Percentiles rank a stretch among this genome's conserved stretches.
Conservation (phyloP, 64 coral and sea anemone species). For the Montipora efflorescens region DNA sequence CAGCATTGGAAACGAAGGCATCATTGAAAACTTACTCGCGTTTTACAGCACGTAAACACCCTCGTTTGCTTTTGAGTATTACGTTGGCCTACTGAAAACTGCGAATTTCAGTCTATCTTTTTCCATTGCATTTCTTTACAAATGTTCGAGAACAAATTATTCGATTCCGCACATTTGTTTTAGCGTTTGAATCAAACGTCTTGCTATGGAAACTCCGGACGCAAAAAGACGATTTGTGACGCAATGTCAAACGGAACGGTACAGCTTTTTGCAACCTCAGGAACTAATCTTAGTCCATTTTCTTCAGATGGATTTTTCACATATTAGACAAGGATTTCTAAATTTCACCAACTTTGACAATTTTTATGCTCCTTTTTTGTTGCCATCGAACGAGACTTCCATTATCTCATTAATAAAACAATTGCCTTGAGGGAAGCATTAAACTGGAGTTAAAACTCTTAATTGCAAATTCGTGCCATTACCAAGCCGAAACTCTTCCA, state of each 20-base stretch:
- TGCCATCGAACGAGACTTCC: neutral
- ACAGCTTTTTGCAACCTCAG: neutral
- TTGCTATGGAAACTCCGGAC: conserved; percentile 21
- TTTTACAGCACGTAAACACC: neutral
- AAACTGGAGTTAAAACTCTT: neutral
- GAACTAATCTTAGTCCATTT: neutral
- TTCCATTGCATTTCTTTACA: neutral
- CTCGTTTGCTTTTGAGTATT: neutral
- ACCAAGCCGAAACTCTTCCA: neutral
- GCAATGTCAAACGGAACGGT: neutral
- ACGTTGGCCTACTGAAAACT: neutral
- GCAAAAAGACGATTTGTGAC: conserved; percentile 3
- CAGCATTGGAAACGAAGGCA: conserved; percentile 6
- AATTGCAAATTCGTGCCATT: neutral
- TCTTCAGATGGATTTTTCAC: neutral
- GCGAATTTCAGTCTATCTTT: neutral
- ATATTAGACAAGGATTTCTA: neutral
- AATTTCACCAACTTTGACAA: neutral
- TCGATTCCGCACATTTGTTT: neutral
- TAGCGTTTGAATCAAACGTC: neutral
- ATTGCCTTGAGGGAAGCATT: neutral
- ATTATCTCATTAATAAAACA: conserved; percentile 6
- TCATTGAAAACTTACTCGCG: neutral
- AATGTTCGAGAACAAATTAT: neutral
- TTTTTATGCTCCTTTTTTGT: neutral